phyloP scores from a whole-genome alignment of 2,888 invertebrate genomes.

The Dinocampus coccinellae region DNA sequence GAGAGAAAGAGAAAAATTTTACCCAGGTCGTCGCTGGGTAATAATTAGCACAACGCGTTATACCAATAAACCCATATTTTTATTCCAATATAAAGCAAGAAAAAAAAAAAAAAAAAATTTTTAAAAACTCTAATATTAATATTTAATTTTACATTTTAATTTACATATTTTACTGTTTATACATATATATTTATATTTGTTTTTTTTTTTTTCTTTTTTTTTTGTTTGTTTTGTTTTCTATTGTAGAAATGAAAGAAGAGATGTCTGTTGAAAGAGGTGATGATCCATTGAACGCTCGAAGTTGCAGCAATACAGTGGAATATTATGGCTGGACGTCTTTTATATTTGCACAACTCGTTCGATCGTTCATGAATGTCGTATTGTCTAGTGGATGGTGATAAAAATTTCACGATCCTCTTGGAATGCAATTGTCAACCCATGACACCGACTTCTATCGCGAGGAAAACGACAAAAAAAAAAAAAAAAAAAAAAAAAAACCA shows the following conservation, averaged over 20 bases:
- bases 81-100: background rate
- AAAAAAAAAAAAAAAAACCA: background rate
- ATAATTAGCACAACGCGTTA: conserved; percentile 19
- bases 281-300: conserved; percentile 8
- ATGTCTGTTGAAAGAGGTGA: conserved; percentile 20
- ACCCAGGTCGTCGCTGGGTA: background rate
- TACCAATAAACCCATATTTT: background rate
- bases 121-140: no score
- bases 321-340: conserved; percentile 25
- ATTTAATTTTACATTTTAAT: background rate
- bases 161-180: background rate
- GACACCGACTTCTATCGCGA: conserved; percentile 6
- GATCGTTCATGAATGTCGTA: conserved; percentile 25
- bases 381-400: conserved; percentile 26
- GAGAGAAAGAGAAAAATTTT: background rate
- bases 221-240: background rate
- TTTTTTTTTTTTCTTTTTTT: background rate
- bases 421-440: conserved; percentile 20
- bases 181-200: background rate
- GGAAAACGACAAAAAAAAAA: no score
- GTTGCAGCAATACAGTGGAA: conserved; percentile 17
- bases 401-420: conserved; percentile 15
- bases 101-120: no score
- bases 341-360: conserved; percentile 22
- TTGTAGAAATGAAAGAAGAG: conserved; percentile 4